Conservation (phyloP, 2,888 invertebrate genomes). For the Agrochola litura region DNA sequence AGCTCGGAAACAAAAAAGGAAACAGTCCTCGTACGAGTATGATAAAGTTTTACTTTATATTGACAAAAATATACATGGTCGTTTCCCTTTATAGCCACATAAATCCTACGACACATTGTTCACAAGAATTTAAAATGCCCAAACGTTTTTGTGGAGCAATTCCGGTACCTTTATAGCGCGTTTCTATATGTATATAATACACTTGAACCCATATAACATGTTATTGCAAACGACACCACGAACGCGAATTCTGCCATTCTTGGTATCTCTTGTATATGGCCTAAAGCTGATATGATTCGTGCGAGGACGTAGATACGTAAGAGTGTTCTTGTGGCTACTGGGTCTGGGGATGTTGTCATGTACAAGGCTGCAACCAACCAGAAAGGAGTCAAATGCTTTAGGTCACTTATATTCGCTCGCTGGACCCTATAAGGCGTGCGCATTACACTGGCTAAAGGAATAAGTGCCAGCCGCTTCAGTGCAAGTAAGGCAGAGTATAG, state of each 20-base stretch:
- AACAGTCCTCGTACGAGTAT: constrained; percentile 1
- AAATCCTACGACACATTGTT: constrained; percentile 42
- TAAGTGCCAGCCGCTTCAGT: constrained; percentile 68
- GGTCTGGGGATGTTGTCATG: constrained; percentile 74
- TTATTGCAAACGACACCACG: constrained; percentile 74
- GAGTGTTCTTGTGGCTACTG: constrained; percentile 65
- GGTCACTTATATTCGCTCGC: constrained; percentile 75
- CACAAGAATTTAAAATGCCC: constrained; percentile 39
- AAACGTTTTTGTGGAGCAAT: constrained; percentile 32
- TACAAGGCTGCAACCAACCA: constrained; percentile 80
- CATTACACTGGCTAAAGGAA: constrained; percentile 71
- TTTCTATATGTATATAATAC: constrained; percentile 74
- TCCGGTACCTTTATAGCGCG: constrained; percentile 50
- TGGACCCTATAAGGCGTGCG: constrained; percentile 71
- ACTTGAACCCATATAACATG: constrained; percentile 72
- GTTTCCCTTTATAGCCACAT: constrained; percentile 40
- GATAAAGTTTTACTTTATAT: constrained; percentile 44
- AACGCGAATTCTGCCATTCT: constrained; percentile 70
- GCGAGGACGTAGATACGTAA: constrained; percentile 71
- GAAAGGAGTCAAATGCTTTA: constrained; percentile 80
- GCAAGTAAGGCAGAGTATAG: constrained; percentile 67
- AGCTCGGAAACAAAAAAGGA: constrained; percentile 19
- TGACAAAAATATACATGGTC: constrained; percentile 42
- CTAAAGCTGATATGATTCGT: constrained; percentile 70
- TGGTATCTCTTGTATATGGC: constrained; percentile 71